Evolutionary conservation across 2,888 invertebrate species (phyloP).

Genomic region (Drosophila fulvimacula): DNA sequence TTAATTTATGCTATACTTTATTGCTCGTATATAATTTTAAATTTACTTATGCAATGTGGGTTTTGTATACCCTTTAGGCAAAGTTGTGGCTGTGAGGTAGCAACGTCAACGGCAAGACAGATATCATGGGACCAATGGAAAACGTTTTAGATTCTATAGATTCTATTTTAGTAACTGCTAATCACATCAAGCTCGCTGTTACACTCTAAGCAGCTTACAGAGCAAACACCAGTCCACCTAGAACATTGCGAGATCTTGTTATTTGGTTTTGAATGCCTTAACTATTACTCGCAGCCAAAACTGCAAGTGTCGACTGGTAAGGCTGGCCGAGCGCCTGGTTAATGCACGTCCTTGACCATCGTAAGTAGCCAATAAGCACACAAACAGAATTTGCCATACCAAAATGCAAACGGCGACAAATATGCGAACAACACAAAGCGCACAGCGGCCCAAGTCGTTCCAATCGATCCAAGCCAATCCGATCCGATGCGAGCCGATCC

Average conservation of each 20-base stretch:
- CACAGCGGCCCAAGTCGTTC: conserved; percentile 6
- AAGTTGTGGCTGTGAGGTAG: background rate
- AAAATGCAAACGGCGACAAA: background rate
- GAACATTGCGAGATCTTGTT: background rate
- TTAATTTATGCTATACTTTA: background rate
- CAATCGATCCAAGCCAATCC: background rate
- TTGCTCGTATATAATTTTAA: background rate
- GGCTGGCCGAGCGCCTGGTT: conserved; percentile 36
- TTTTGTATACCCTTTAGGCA: background rate
- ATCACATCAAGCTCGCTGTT: too few species aligned
- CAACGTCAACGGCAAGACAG: background rate
- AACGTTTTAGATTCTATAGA: background rate
- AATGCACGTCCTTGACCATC: conserved; percentile 75
- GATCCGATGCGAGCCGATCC: conserved; percentile 6
- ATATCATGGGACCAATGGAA: background rate
- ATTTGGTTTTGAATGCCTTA: background rate
- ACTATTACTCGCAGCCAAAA: conserved; percentile 9
- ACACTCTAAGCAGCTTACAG: too few species aligned
- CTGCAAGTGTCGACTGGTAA: conserved; percentile 17
- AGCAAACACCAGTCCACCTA: background rate
- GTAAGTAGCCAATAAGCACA: conserved; percentile 21
- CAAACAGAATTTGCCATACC: conserved; percentile 34
- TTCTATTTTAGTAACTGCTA: too few species aligned
- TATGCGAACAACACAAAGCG: conserved; percentile 7
- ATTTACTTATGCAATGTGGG: background rate